Evolutionary conservation across 2,888 invertebrate genomes (phyloP), one percentile per base, ranked within the genome.

Genomic region (Cerceris rybyensis): DNA sequence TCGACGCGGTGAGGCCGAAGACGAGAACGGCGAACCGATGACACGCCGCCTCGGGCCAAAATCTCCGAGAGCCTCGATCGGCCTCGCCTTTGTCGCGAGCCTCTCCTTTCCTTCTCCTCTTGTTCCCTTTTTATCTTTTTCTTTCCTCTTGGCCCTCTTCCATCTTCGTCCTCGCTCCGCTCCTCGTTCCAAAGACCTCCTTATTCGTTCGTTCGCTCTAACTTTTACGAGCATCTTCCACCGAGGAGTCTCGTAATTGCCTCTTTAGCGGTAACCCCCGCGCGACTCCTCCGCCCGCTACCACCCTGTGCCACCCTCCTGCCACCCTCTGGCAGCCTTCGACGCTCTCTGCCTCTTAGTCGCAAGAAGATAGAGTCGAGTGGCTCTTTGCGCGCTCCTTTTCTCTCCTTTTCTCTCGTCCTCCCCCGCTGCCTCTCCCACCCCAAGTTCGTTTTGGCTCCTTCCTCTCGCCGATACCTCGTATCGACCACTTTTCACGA

Each of bases 221-320:
- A 90, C 88, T 91, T 91, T 91, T 90, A 91, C 90, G 91, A 91
- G 88, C 89, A 74, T 88, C 89, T 88, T 88, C 83, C 78, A 82
- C 83, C 89, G 58, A 86, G 80, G 83, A 89, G 88, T 89, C 86
- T 73, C 86, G 86, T 91, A 91, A 91, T 91, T 91, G 90, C 89
- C 90, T 90, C 89, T 91, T 91, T 91, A 91, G 90, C 88, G 86
- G 86, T 89, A 86, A 83, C 84, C 83, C 83, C 78, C 78, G 63
- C 60, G 60, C 69, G 71, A 39, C 72, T 77, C 72, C 61, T 73
- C 64, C 58, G 58, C 73, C 65, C 69, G 72, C 77, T 73, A 68
- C 74, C 60, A 73, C 71, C 58, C 71, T 67, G 55, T 69, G 72
- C 54, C 43, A 52, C 69, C 59, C 72, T 63, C 58, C 28, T 28